Evolutionary conservation across 2,113 vertebrate genomes (phyloP), one percentile per base, ranked within the genome.

Genomic region (Toxostoma redivivum): DNA sequence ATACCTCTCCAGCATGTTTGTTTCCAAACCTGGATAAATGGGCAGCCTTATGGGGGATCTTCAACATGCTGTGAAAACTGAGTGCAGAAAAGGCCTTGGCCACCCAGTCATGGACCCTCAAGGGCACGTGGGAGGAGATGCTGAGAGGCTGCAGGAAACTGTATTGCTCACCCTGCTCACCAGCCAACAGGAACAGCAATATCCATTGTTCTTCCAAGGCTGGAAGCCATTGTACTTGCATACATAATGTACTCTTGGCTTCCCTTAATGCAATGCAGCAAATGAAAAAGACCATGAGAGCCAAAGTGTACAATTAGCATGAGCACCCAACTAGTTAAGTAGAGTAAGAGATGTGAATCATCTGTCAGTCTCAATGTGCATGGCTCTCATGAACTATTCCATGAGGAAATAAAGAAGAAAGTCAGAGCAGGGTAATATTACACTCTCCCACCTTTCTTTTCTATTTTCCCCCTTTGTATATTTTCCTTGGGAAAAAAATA

Each of bases 21-120:
- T 66, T 81, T 82, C 61, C 62, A 86, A 69, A 60, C 38, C 19
- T 50, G 20, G 4, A 5, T 51, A 58, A 50, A 66, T 38, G 28
- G 3, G 7, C 48, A 53, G 2, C 15, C 8, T 47, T 44, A 18
- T 5, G 53, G 35, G 10, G 1, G 1, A 10, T 42, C 22, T 83
- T 30, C 58, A 70, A 50, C 6, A 12, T 33, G 6, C 17, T 62
- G 18, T 64, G 57, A 50, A 69, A 87, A 47, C 9, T n/a, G 47
- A 53, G 5, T 31, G 31, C 47, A 54, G 18, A 35, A 65, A 73
- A 47, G 13, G 0, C 54, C 22, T 65, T 42, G 67, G 25, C 18
- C 25, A 24, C 15, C 4, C 8, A 14, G 7, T 48, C 38, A 14
- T 7, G 9, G 54, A 23, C 14, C 15, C 22, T 58, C 8, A 35